Percentiles rank a stretch among this genome's conserved stretches.
Conservation (phyloP, 2,888 invertebrate genomes). For the Oligia latruncula region DNA sequence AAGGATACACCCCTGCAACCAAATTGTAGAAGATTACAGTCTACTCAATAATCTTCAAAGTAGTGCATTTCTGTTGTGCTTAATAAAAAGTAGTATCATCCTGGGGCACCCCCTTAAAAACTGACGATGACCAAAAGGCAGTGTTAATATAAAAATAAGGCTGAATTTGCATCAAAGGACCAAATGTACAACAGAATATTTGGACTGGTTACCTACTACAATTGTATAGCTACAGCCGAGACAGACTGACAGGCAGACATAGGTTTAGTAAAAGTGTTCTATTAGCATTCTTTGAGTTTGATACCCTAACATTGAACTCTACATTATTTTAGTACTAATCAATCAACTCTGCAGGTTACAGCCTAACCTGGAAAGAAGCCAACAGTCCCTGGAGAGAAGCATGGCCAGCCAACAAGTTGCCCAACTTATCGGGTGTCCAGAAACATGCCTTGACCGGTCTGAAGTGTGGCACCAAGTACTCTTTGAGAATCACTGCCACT, state of each 20-base stretch:
- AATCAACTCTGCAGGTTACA: constrained; percentile 67
- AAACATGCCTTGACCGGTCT: constrained; percentile 93
- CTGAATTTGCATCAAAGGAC: not conserved
- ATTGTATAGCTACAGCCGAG: not conserved
- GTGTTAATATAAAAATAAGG: not conserved
- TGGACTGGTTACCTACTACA: not conserved
- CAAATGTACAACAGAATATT: not conserved
- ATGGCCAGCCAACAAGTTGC: constrained; percentile 90
- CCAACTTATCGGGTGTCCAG: constrained; percentile 88
- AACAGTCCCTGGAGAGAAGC: constrained; percentile 90
- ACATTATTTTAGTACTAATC: not conserved
- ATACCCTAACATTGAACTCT: not conserved
- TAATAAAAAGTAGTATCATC: not conserved
- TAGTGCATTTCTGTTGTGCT: not conserved
- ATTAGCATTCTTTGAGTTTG: not conserved
- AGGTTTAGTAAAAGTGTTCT: not conserved
- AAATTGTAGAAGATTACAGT: not conserved
- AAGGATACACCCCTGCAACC: not conserved
- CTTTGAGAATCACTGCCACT: constrained; percentile 94
- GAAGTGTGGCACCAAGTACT: constrained; percentile 95
- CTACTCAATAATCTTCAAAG: not conserved
- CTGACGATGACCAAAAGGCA: not conserved
- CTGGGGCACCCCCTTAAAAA: not conserved
- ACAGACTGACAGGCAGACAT: not conserved
- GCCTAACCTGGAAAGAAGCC: constrained; percentile 87